Percentiles rank a stretch among this genome's conserved stretches.
phyloP scores from a whole-genome alignment of 2,113 vertebrate genomes.

The Eleginops maclovinus region DNA sequence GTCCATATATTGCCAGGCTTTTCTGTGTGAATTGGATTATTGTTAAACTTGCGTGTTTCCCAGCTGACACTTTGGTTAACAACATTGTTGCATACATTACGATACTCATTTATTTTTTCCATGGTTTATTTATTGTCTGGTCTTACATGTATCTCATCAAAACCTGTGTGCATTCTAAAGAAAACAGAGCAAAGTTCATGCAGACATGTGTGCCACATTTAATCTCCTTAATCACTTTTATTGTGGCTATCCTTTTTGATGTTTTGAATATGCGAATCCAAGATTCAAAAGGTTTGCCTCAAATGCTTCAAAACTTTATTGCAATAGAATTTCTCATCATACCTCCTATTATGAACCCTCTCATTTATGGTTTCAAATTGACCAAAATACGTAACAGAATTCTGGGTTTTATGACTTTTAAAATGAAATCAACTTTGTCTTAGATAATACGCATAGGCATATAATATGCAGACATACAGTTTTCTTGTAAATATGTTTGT shows the following conservation, averaged over 20 bases:
- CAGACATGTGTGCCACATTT: no score
- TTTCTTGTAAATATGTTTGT: background rate
- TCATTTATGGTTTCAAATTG: slow-evolving; percentile 17
- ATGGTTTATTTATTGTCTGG: slow-evolving; percentile 49
- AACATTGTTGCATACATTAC: slow-evolving; percentile 22
- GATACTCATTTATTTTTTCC: slow-evolving; percentile 24
- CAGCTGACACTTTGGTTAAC: slow-evolving; percentile 3
- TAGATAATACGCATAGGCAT: background rate
- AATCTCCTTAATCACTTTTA: no score
- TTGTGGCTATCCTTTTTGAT: no score
- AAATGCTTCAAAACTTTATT: background rate
- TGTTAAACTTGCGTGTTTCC: slow-evolving; percentile 52
- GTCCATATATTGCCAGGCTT: slow-evolving; percentile 32
- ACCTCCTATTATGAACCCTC: slow-evolving; percentile 70
- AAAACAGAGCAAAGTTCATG: no score
- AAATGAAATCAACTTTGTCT: background rate
- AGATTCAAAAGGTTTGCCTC: no score
- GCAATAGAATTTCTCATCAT: slow-evolving; percentile 16
- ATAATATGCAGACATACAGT: background rate
- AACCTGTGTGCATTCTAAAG: background rate
- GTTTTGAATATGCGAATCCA: no score
- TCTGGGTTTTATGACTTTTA: background rate
- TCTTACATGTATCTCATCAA: slow-evolving; percentile 50
- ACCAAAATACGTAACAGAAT: no score
- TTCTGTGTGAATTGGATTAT: slow-evolving; percentile 54